Conservation (phyloP, 2,113 vertebrate species). For the Sturnus vulgaris region DNA sequence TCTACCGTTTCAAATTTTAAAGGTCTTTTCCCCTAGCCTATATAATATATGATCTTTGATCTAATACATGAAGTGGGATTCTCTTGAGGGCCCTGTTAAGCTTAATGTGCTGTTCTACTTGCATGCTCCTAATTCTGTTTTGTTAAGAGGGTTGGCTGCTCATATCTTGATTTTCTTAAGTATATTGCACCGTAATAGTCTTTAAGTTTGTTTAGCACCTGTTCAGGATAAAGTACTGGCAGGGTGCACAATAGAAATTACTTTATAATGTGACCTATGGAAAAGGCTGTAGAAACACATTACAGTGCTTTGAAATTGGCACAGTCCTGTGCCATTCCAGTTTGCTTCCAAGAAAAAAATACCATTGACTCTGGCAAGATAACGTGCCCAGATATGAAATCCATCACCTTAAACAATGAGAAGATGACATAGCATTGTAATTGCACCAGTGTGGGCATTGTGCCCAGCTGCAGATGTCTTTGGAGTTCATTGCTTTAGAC, state of each 20-base stretch:
- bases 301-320: neutral
- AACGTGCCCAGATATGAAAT: conserved; percentile 38
- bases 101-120: neutral
- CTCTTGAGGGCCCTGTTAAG: neutral
- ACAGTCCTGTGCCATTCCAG: neutral
- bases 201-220: conserved; percentile 25
- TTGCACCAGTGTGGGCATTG: conserved; percentile 20
- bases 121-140: neutral
- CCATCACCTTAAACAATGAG: conserved; percentile 41
- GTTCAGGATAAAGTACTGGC: conserved; percentile 38
- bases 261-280: conserved; percentile 20
- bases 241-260: neutral
- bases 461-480: conserved; percentile 41
- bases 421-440: conserved; percentile 47
- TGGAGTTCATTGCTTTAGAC: conserved; percentile 37
- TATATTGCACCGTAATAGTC: neutral
- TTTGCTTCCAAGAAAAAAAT: conserved; percentile 51
- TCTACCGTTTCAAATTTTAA: neutral
- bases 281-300: neutral
- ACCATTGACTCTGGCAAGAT: neutral
- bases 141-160: neutral
- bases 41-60: neutral
- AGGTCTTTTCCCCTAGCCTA: neutral
- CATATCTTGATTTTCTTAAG: neutral
- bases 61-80: neutral